Evolutionary conservation across 2,888 invertebrate species (phyloP).

Genomic region (Himalopsyche anomala): DNA sequence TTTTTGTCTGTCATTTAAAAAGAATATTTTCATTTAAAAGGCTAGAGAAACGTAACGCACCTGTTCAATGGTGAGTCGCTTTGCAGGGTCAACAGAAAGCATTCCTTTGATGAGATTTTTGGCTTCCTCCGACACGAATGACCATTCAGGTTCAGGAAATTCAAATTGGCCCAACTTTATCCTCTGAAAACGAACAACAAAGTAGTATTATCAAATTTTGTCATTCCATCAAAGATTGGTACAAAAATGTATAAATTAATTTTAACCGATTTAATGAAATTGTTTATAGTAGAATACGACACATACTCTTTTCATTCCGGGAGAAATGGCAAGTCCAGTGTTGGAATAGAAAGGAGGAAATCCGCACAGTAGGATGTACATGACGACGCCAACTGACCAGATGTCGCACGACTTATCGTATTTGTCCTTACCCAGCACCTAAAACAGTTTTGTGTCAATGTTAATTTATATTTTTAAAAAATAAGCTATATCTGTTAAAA

Average conservation of each 20-base stretch:
- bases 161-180: constrained; percentile 98
- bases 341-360: constrained; percentile 99
- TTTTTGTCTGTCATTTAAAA: not conserved
- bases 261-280: too few relatives aligned
- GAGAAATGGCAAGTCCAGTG: constrained; percentile 97
- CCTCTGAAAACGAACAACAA: constrained; percentile 72
- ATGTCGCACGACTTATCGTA: constrained; percentile 99
- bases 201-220: constrained; percentile 1
- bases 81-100: constrained; percentile 94
- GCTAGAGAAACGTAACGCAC: constrained; percentile 73
- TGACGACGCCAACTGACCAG: constrained; percentile 99
- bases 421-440: constrained; percentile 97
- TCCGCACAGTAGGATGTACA: constrained; percentile 99
- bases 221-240: not conserved
- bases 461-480: too few relatives aligned
- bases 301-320: constrained; percentile 95
- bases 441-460: constrained; percentile 67
- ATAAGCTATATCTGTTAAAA: too few relatives aligned
- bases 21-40: not conserved
- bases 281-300: too few relatives aligned
- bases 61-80: constrained; percentile 92
- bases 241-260: too few relatives aligned
- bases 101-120: constrained; percentile 96
- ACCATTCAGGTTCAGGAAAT: constrained; percentile 97
- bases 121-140: constrained; percentile 94